Evolutionary conservation across 1,140 invertebrate species (phyloP).

Genomic region (Brachionus koreanus): DNA sequence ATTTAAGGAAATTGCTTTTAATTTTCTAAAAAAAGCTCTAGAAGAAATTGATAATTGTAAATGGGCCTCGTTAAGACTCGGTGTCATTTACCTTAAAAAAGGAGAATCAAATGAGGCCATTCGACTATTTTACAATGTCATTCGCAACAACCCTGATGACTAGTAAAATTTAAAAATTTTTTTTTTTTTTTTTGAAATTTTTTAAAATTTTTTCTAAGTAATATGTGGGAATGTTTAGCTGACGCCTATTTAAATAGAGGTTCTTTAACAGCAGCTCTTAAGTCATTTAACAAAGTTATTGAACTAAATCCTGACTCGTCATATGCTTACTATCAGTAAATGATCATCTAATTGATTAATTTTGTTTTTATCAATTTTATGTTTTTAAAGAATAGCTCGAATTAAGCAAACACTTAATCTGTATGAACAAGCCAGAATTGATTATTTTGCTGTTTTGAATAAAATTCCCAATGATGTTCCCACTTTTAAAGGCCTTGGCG

Average conservation of each 20-base stretch:
- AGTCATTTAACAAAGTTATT: conserved; percentile 40
- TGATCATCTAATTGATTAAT: not conserved
- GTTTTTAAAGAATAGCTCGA: conserved; percentile 12
- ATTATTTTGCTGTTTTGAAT: conserved; percentile 39
- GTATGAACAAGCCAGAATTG: conserved; percentile 35
- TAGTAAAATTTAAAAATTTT: not conserved
- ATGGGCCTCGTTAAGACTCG: conserved; percentile 42
- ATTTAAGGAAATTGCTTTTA: conserved; percentile 37
- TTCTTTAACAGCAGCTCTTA: conserved; percentile 31
- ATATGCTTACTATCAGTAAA: conserved; percentile 42
- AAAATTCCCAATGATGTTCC: conserved; percentile 35
- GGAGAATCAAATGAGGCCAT: conserved; percentile 41
- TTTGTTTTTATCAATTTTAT: not conserved
- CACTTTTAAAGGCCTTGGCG: conserved; percentile 41
- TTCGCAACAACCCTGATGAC: conserved; percentile 38
- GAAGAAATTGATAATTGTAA: conserved; percentile 39
- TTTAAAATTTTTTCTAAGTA: not conserved
- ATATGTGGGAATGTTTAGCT: conserved; percentile 43
- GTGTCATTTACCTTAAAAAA: conserved; percentile 37
- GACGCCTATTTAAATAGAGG: conserved; percentile 40
- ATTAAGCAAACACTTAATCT: conserved; percentile 41
- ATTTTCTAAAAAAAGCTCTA: conserved; percentile 22
- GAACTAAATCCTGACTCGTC: conserved; percentile 38
- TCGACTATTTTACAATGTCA: conserved; percentile 40
- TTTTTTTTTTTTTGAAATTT: not conserved